Conservation (phyloP, 1,140 invertebrate species). For the Zaprionus kolodkinae region DNA sequence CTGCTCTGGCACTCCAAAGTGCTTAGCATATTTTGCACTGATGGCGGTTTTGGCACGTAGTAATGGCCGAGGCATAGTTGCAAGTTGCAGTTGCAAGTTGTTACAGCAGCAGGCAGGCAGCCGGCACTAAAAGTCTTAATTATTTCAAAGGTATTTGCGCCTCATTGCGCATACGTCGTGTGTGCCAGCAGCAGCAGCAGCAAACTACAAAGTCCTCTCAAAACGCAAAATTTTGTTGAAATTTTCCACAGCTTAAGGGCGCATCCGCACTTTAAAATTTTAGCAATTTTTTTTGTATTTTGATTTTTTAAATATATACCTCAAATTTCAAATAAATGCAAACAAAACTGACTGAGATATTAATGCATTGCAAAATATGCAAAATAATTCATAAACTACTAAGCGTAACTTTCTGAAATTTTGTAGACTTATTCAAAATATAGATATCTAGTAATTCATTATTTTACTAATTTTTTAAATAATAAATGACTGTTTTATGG, state of each 20-base stretch:
- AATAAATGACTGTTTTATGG: no score
- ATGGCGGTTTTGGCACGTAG: conserved; percentile 53
- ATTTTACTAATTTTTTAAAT: no score
- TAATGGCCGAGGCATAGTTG: conserved; percentile 48
- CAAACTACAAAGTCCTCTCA: not conserved
- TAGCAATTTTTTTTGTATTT: no score
- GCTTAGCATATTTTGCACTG: conserved; percentile 69
- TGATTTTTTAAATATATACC: no score
- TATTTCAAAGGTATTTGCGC: conserved; percentile 63
- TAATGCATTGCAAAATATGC: no score
- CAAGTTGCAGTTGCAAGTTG: conserved; percentile 23
- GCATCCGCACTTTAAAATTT: no score
- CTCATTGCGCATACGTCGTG: conserved; percentile 36
- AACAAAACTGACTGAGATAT: no score
- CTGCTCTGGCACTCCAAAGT: conserved; percentile 44
- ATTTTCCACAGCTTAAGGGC: not conserved
- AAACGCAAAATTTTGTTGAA: conserved; percentile 6
- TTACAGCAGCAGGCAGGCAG: conserved; percentile 6
- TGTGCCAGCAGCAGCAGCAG: not conserved
- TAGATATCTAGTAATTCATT: no score
- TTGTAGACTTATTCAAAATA: no score
- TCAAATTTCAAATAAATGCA: no score
- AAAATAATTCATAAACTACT: no score
- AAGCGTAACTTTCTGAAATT: no score
- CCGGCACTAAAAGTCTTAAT: conserved; percentile 67